phyloP scores from a whole-genome alignment of 30 jellyfish, hydroid and myxozoan species.

The Haliclystus octoradiatus region DNA sequence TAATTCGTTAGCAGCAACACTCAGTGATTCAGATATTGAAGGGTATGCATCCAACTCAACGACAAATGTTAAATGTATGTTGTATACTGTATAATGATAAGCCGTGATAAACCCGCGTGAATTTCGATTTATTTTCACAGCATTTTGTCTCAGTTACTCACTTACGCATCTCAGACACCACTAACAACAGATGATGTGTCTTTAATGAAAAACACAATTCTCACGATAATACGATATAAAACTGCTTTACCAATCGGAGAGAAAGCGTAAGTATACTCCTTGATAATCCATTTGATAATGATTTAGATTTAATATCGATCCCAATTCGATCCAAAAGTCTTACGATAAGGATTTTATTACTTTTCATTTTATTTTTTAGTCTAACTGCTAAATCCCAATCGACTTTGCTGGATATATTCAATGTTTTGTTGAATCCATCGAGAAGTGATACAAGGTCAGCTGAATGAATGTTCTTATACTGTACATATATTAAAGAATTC shows the following conservation, averaged over 20 bases:
- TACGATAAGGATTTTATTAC: neutral
- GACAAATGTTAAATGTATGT: too few relatives aligned
- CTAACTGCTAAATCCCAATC: constrained; percentile 38
- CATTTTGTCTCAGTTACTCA: constrained; percentile 26
- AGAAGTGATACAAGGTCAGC: constrained; percentile 74
- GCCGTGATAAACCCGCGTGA: too few relatives aligned
- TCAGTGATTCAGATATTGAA: constrained; percentile 70
- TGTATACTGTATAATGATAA: too few relatives aligned
- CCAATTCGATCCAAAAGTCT: too few relatives aligned
- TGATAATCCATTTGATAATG: neutral
- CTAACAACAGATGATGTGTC: constrained; percentile 34
- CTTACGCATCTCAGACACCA: constrained; percentile 18
- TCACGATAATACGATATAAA: constrained; percentile 34
- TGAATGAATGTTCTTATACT: too few relatives aligned
- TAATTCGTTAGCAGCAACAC: constrained; percentile 29
- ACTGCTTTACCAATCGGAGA: constrained; percentile 38
- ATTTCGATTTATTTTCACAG: constrained; percentile 9
- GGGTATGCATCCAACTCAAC: constrained; percentile 35
- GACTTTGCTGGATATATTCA: constrained; percentile 45
- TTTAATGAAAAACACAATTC: constrained; percentile 31
- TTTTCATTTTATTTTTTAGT: constrained; percentile 6
- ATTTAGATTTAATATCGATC: too few relatives aligned
- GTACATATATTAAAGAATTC: too few relatives aligned
- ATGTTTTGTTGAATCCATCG: constrained; percentile 25
- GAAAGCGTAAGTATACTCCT: constrained; percentile 31